Percentiles rank a stretch among this genome's conserved stretches.
Conservation (phyloP, 2,113 vertebrate species). For the Origma solitaria region DNA sequence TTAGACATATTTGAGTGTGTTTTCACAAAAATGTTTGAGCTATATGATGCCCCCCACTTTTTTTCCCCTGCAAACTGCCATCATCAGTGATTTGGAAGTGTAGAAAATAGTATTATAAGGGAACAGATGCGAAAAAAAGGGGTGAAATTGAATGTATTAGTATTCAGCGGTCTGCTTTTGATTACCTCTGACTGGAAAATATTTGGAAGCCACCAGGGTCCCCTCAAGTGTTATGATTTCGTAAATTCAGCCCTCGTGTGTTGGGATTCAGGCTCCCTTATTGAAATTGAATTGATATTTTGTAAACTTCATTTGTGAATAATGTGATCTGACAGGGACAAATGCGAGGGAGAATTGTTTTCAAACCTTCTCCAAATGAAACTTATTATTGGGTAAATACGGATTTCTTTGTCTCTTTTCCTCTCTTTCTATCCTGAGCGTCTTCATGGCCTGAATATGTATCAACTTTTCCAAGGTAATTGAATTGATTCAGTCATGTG, state of each 20-base stretch:
- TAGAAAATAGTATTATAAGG: slow-evolving; percentile 83
- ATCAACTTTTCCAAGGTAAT: slow-evolving; percentile 89
- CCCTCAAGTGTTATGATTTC: slow-evolving; percentile 85
- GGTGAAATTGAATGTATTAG: slow-evolving; percentile 96
- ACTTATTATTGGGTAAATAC: slow-evolving; percentile 98
- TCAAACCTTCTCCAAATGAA: slow-evolving; percentile 97
- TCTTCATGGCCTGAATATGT: slow-evolving; percentile 93
- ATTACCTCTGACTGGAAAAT: slow-evolving; percentile 94
- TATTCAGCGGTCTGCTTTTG: slow-evolving; percentile 87
- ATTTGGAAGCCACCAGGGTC: slow-evolving; percentile 89
- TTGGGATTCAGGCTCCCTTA: slow-evolving; percentile 80
- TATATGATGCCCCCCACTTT: neutral
- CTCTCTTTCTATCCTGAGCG: slow-evolving; percentile 61
- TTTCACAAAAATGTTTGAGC: slow-evolving; percentile 3
- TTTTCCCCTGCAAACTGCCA: neutral
- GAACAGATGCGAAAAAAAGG: slow-evolving; percentile 90
- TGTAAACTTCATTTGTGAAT: slow-evolving; percentile 99
- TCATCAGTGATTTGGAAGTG: slow-evolving; percentile 74
- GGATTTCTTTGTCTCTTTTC: slow-evolving; percentile 89
- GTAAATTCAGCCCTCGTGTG: slow-evolving; percentile 79
- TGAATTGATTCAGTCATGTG: slow-evolving; percentile 97
- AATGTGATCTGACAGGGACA: slow-evolving; percentile 99
- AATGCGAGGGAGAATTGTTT: slow-evolving; percentile 97
- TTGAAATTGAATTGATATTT: slow-evolving; percentile 99
- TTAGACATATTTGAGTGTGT: slow-evolving; percentile 20